A percentile compares a stretch with the other conserved stretches of the same genome.
Conservation (phyloP, 92 coral and sea anemone genomes). For the Parazoanthus atlanticus region DNA sequence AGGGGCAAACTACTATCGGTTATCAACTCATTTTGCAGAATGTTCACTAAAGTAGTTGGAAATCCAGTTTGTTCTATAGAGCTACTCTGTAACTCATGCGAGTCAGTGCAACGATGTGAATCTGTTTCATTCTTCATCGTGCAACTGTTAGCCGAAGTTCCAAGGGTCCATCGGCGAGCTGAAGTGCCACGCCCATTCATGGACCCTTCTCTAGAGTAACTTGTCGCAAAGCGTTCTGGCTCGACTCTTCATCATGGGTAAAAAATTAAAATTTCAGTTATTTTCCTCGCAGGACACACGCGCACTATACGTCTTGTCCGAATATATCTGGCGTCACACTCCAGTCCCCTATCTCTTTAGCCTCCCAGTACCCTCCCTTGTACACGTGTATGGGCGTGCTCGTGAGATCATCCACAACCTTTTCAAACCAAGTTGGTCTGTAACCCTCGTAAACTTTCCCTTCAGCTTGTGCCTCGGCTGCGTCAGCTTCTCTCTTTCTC, state of each 20-base stretch:
- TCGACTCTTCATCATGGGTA: not conserved
- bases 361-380: constrained; percentile 99
- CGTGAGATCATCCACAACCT: constrained; percentile 81
- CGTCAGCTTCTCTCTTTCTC: constrained; percentile 84
- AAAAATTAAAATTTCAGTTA: not conserved
- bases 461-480: constrained; percentile 75
- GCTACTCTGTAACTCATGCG: not conserved
- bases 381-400: constrained; percentile 83
- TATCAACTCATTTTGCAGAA: not conserved
- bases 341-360: constrained; percentile 94
- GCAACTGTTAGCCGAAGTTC: too few species aligned
- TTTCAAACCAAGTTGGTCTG: constrained; percentile 96
- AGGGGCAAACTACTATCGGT: not conserved
- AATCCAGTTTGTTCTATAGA: not conserved
- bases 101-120: not conserved
- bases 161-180: not conserved
- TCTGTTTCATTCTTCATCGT: not conserved
- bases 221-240: not conserved
- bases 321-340: constrained; percentile 88
- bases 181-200: not conserved
- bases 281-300: not conserved
- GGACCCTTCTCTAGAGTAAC: not conserved
- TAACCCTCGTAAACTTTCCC: constrained; percentile 93
- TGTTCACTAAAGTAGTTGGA: not conserved
- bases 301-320: constrained; percentile 29